Evolutionary conservation across 1,140 invertebrate species (phyloP), one percentile per base, ranked within the genome.

Genomic region (Hylaeus anthracinus): DNA sequence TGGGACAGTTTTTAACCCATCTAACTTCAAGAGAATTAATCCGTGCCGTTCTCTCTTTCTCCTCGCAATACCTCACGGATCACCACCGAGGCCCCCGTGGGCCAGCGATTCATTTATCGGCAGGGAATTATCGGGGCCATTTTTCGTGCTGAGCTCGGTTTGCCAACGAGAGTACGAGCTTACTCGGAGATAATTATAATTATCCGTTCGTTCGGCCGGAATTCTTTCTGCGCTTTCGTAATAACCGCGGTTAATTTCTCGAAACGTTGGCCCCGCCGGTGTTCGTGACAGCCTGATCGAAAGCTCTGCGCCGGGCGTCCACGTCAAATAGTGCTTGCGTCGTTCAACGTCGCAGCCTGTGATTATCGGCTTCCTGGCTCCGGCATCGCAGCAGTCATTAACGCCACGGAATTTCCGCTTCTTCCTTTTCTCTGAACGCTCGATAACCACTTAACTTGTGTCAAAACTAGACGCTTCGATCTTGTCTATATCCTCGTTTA

Each of bases 191-290:
- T 75, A 75, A 75, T 75, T 75, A 75, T 66, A 75, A 75, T 75
- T 37, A 75, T 75, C 73, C 12, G 63, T 39, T 53, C 66, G 73
- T 75, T 75, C 48, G 39, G 39, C 65, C n/a, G 12, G 51, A 26
- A 37, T 75, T 65, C 73, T 66, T 56, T 43, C 48, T 51, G 41
- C 63, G 39, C 39, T 51, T 6, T 75, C 51, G 43, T 75, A 66
- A 75, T 75, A 66, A 65, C 51, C 73, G 3, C 51, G 48, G 73
- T 43, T 75, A 75, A 75, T 75, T 75, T 75, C 51, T 75, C 73
- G 73, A 75, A 75, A 74, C 63, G 72, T 37, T 55, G 48, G 60
- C 72, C 39, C 45, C 37, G 45, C 8, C 56, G n/a, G 26, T 37
- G 61, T 64, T 65, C 45, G 45, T 65, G 72, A 74, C 72, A 74